Percentiles rank a stretch among this genome's conserved stretches.
phyloP scores from a whole-genome alignment of 2,113 vertebrate species.

The Tetraodon nigroviridis region DNA sequence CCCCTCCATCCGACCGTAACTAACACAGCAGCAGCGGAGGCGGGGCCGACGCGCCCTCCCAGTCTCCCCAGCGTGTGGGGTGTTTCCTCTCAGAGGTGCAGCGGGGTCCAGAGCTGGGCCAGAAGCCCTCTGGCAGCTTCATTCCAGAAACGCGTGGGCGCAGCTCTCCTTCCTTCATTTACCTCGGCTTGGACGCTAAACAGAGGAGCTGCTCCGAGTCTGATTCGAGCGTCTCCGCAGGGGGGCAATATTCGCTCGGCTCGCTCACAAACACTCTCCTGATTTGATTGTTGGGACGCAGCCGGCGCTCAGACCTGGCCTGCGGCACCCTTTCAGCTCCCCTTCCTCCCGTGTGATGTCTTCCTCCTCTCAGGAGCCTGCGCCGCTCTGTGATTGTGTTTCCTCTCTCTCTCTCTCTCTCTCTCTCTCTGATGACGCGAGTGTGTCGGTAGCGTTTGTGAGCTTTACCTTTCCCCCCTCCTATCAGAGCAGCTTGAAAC shows the following conservation, averaged over 20 bases:
- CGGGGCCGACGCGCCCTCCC: conserved; percentile 17
- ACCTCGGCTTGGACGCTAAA: conserved; percentile 45
- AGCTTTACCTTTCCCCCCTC: conserved; percentile 77
- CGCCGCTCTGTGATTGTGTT: no score
- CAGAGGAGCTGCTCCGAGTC: conserved; percentile 7
- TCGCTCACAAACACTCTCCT: background rate
- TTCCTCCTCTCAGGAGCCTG: conserved; percentile 28
- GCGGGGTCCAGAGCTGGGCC: conserved; percentile 21
- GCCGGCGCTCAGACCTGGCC: background rate
- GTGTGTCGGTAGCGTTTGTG: conserved; percentile 68
- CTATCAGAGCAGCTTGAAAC: conserved; percentile 67
- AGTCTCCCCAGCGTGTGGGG: conserved; percentile 30
- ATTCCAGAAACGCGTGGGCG: conserved; percentile 39
- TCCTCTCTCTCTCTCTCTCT: conserved; percentile 8
- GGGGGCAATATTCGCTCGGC: conserved; percentile 14
- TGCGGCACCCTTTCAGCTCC: conserved; percentile 31
- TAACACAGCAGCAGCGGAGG: conserved; percentile 1
- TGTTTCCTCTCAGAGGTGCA: conserved; percentile 41
- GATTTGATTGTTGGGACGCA: background rate
- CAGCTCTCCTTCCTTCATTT: conserved; percentile 33
- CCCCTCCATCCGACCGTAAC: background rate
- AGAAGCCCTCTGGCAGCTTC: conserved; percentile 2
- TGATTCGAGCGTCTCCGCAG: conserved; percentile 25
- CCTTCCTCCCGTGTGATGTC: conserved; percentile 45
- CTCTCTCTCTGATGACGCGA: conserved; percentile 46